These are phyloP conservation scores for Falco columbarius DNA, from an alignment of 2,797 vertebrate species.

Conservation along the genomic window DNA sequence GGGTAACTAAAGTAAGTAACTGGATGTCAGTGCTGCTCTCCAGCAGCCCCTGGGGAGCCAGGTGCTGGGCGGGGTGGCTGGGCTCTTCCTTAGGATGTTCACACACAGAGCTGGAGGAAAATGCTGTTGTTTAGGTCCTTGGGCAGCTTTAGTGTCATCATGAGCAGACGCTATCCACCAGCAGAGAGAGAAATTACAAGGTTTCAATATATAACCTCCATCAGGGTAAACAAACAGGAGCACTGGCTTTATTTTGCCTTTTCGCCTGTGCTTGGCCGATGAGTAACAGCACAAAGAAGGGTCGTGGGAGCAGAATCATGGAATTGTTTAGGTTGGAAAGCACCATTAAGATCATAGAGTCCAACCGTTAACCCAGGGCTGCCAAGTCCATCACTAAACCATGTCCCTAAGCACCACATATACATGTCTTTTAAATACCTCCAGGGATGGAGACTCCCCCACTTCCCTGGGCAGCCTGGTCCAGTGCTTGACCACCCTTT, in stretches of 20 bases:
- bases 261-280: rapidly evolving
- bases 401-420: not conserved
- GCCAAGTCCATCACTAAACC: not conserved
- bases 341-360: not conserved
- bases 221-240: not conserved
- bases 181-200: not conserved
- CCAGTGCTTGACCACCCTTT: not conserved
- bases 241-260: not conserved
- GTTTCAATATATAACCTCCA: not conserved
- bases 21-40: not conserved
- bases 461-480: not conserved
- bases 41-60: not conserved
- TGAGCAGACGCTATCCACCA: not conserved
- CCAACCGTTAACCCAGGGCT: not conserved
- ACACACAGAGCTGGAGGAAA: not conserved
- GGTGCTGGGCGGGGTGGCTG: rapidly evolving
- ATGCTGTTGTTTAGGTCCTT: not conserved
- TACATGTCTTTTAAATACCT: not conserved
- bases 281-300: not conserved
- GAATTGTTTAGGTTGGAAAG: not conserved
- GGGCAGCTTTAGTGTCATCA: not conserved
- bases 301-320: not conserved
- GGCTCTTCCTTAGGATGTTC: not conserved
- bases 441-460: not conserved
- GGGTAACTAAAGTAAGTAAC: not conserved